Base-by-base conservation (phyloP, 2,797 vertebrate genomes). In the Hippopotamyrus pictus region DNA sequence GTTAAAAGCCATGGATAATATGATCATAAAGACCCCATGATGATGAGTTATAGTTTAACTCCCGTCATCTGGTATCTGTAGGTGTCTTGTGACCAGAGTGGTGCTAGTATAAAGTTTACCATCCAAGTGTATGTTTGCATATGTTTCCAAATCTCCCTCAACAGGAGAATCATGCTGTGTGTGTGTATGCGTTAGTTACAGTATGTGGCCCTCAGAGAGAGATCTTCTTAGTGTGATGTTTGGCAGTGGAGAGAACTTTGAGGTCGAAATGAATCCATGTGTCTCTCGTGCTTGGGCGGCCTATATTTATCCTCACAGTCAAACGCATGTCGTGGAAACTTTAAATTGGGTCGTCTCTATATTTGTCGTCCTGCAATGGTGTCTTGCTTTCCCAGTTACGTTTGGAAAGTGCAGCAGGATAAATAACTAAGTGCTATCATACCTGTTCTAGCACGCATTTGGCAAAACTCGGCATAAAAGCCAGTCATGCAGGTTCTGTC, bases 261-360 rank as follows among this genome's bases (percentile, higher is more conserved):
- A 76, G 91, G 92, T 90, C 79, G 89, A 93, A 94, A 94, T 94
- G 93, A 90, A 92, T 86, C 92, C 91, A 91, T 91, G 91, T 93
- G 93, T 94, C 93, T 91, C 86, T 88, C 90, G 25, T 94, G 91
- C 93, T 93, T 94, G 89, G 91, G 92, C 6, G 4, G 91, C 93
- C 94, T 96, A 94, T 94, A 95, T 94, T 96, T 96, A 93, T 94
- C 91, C 88, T 92, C 92, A 90, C 90, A 51, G 83, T 86, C 73
- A 89, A 90, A 90, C 54, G 86, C 11, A 48, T 65, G 57, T 50
- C 46, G 65, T 76, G 88, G 50, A 88, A 89, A 89, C 44, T 87
- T 33, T 22, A 46, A 48, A 88, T 89, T n/a, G 17, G 86, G 89
- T 89, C 90, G 22, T 19, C 11, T 83, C 88, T 83, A 57, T 83